Base-by-base conservation (phyloP, 2,797 vertebrate species). In the Spinus olivaceus region DNA sequence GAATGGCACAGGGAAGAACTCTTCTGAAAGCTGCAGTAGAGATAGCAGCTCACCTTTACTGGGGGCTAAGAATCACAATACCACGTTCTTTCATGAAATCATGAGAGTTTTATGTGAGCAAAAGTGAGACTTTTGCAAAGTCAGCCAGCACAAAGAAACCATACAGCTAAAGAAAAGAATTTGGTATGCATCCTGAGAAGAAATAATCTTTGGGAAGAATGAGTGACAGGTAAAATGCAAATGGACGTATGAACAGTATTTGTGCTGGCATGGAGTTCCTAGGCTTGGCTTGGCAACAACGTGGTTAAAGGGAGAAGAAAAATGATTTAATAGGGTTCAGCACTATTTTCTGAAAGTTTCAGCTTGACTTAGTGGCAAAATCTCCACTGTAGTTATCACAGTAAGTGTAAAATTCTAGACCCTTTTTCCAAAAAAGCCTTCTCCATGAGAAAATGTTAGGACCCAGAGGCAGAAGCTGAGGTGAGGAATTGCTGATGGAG, bases 1-100 rank as follows among this genome's bases (percentile, higher is more conserved):
- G 86, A 92, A 93, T 53, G 41, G 57, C 85, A 79, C 63, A 78
- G 50, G 84, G 81, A 96, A 90, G 44, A 93, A 47, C 32, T 85
- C 39, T 81, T 86, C 69, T 65, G 50, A 85, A 97, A 89, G n/a
- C 64, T 87, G 61, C 39, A 49, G 50, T 14, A 81, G 54, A 69
- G 57, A 57, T 78, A 93, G 72, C 27, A 85, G 59, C 35, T 87
- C 39, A 10, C 74, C 71, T 93, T 95, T 60, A 96, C 90, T 78
- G 47, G 51, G 79, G 69, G 65, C n/a, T 91, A 87, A 79, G 54
- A 74, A 85, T 86, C 33, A 5, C 65, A 86, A 63, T 82, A 63
- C 5, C 5, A 1, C 0, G 0, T 54, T 94, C 51, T 82, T 95
- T 89, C 61, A 89, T 69, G 50, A 93, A 92, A 93, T 81, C 69